Conservation (phyloP, 2,888 invertebrate genomes). For the Glaucopsyche alexis region DNA sequence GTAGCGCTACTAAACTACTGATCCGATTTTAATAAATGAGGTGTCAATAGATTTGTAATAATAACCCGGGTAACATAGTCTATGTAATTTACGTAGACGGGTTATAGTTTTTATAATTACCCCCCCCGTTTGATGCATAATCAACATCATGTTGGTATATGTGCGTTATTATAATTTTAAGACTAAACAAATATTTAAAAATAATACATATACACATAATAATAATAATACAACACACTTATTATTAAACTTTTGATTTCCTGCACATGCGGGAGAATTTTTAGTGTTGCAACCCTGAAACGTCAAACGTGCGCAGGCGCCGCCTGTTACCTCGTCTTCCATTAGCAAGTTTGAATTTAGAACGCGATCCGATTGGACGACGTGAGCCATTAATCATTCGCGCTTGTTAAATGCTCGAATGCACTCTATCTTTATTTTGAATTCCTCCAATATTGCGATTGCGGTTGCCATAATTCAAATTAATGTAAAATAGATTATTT, state of each 20-base stretch:
- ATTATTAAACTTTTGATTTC: background rate
- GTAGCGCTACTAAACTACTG: too few relatives aligned
- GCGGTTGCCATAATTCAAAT: constrained; percentile 32
- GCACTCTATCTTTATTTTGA: constrained; percentile 41
- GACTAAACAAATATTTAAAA: background rate
- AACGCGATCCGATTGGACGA: constrained; percentile 62
- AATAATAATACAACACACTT: too few relatives aligned
- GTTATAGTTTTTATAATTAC: too few relatives aligned
- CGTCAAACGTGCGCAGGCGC: constrained; percentile 61
- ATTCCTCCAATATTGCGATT: constrained; percentile 36
- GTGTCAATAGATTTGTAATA: too few relatives aligned
- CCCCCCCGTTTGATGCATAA: too few relatives aligned
- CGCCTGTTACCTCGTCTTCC: constrained; percentile 64
- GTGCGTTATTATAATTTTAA: too few relatives aligned
- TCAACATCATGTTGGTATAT: too few relatives aligned
- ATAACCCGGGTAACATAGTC: too few relatives aligned
- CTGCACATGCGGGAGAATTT: constrained; percentile 29
- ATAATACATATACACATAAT: background rate
- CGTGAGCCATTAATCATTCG: constrained; percentile 65
- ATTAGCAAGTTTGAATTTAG: constrained; percentile 75
- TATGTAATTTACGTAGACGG: too few relatives aligned
- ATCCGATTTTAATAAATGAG: too few relatives aligned
- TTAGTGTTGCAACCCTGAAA: constrained; percentile 48
- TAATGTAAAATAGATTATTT: constrained; percentile 30
- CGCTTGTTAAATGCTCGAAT: constrained; percentile 50